These are phyloP conservation scores for Gymnosoma rotundatum DNA, from an alignment of 2,888 invertebrate genomes.

Conservation along the genomic window DNA sequence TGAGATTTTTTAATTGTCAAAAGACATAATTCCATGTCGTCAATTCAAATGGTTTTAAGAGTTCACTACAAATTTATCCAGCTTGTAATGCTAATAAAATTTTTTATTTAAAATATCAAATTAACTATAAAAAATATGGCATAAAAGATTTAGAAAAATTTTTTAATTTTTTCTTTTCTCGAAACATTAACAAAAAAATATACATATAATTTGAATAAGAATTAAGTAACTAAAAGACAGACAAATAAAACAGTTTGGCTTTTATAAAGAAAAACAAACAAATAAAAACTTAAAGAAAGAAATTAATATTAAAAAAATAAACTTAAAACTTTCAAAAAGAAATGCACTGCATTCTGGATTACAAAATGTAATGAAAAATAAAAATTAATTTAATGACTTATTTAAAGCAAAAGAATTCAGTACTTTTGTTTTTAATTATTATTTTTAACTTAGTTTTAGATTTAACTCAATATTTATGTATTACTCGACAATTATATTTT, in stretches of 20 bases:
- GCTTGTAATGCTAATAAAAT: neutral
- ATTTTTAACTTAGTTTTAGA: slow-evolving; percentile 15
- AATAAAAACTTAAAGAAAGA: slow-evolving; percentile 4
- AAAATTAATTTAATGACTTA: slow-evolving; percentile 11
- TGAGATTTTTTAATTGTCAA: too few species aligned
- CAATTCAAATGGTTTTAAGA: slow-evolving; percentile 37
- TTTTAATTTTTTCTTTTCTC: slow-evolving; percentile 44
- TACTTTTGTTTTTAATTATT: slow-evolving; percentile 34
- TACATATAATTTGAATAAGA: slow-evolving; percentile 41
- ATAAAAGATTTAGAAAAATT: slow-evolving; percentile 52
- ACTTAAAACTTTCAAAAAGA: slow-evolving; percentile 23
- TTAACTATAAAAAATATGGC: slow-evolving; percentile 59
- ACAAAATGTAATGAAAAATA: slow-evolving; percentile 1
- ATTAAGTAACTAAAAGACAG: neutral
- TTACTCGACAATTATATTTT: neutral
- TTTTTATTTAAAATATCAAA: slow-evolving; percentile 35
- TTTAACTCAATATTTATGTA: neutral
- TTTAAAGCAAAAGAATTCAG: slow-evolving; percentile 57
- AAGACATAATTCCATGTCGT: neutral
- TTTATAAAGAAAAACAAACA: neutral
- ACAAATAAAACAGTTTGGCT: too few species aligned
- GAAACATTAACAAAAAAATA: slow-evolving; percentile 62
- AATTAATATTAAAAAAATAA: slow-evolving; percentile 27
- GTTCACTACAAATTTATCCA: neutral
- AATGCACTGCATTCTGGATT: slow-evolving; percentile 62